Base-by-base conservation (phyloP, 2,113 vertebrate species). In the Caranx melampygus region DNA sequence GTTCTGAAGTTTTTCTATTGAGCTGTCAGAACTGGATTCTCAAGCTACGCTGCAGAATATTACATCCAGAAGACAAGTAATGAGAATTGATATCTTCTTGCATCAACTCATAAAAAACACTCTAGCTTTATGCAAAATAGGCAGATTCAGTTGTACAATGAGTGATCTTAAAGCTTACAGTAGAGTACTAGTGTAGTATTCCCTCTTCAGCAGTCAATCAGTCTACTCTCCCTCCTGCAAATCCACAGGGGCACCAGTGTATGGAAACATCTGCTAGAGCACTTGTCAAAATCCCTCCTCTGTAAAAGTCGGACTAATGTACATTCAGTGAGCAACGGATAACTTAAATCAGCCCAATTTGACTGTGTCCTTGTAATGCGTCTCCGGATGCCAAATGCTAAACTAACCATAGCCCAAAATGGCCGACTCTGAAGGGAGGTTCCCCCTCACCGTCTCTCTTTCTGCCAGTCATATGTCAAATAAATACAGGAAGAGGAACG, bases 231-330 rank as follows among this genome's bases (percentile, higher is more conserved):
- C 47, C 67, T 79, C 76, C 63, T 84, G 34, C 45, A 66, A 71
- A 77, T 85, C 79, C 81, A 63, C 79, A 49, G 69, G n/a, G 77
- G 75, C 72, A 74, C 59, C 33, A 52, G 83, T 51, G 83, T 57
- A 79, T 89, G 90, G 91, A 92, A 91, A 92, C 87, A 94, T 93
- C 92, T 94, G 93, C 77, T 87, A 57, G 72, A 92, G 66, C 69
- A 80, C 88, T 94, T 83, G 84, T 21, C 64, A 66, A 77, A 88
- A 82, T 44, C 47, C 42, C 31, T 74, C 54, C 72, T 80, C 76
- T 74, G 47, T 83, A 63, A 67, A 76, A 72, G 60, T 63, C 60
- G 26, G 73, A 78, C 79, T 83, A 64, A 84, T 86, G 73, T 70
- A 66, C 79, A 85, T 89, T 86, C 85, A 88, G 85, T 67, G 73